Conservation (phyloP, 2,888 invertebrate species). For the Temnothorax rugatulus region DNA sequence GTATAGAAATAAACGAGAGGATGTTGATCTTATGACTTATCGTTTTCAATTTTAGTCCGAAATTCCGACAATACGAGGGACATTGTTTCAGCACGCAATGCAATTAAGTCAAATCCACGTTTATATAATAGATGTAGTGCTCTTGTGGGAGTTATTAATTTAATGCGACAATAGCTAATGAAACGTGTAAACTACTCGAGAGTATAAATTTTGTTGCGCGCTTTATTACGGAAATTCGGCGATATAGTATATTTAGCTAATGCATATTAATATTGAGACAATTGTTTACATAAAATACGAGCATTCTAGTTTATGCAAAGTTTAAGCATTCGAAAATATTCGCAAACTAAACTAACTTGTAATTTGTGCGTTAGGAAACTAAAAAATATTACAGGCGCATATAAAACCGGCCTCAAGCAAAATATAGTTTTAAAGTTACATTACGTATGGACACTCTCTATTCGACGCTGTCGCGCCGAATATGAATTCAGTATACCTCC, state of each 20-base stretch:
- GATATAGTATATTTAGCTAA: not conserved
- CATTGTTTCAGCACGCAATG: not conserved
- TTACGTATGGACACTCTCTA: too few relatives aligned
- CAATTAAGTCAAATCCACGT: slow-evolving; percentile 26
- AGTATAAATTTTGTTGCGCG: slow-evolving; percentile 29
- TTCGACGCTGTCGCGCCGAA: too few relatives aligned
- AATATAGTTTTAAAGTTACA: too few relatives aligned
- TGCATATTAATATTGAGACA: not conserved
- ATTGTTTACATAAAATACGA: slow-evolving; percentile 14
- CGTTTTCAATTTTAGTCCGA: slow-evolving; percentile 15
- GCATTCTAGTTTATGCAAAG: not conserved
- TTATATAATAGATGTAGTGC: slow-evolving; percentile 21
- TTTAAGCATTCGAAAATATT: not conserved
- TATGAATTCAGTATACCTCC: too few relatives aligned
- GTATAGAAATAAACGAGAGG: not conserved
- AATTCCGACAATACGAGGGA: slow-evolving; percentile 19
- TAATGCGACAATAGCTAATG: slow-evolving; percentile 31
- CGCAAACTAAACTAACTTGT: not conserved
- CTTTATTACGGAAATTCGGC: slow-evolving; percentile 1
- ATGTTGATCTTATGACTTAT: slow-evolving; percentile 35
- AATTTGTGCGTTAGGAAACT: not conserved
- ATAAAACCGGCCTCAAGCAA: too few relatives aligned
- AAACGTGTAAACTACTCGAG: slow-evolving; percentile 29
- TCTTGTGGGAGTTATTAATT: slow-evolving; percentile 40
- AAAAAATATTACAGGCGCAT: not conserved